A percentile compares a stretch with the other conserved stretches of the same genome.
These are phyloP conservation scores for Megalopta genalis DNA, from an alignment of 1,140 invertebrate species.

Conservation along the genomic window DNA sequence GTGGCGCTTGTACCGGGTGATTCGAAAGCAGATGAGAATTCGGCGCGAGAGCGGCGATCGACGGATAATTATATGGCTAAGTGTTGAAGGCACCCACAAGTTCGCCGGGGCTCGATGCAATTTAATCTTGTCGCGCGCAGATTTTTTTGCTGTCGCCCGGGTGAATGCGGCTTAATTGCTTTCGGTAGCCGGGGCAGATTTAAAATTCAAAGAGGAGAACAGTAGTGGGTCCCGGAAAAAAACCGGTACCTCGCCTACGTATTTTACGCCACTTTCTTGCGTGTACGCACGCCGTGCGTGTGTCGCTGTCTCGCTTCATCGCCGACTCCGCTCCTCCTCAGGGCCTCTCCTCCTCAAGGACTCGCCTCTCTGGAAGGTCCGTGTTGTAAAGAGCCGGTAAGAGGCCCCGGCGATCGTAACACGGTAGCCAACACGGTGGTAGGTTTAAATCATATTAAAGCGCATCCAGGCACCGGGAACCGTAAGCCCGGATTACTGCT, in stretches of 20 bases:
- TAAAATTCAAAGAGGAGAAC: slow-evolving; percentile 59
- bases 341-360: slow-evolving; percentile 52
- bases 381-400: slow-evolving; percentile 18
- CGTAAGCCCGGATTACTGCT: slow-evolving; percentile 60
- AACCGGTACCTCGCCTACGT: slow-evolving; percentile 60
- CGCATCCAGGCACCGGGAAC: slow-evolving; percentile 51
- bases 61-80: slow-evolving; percentile 14
- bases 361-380: slow-evolving; percentile 37
- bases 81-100: background rate
- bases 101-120: background rate
- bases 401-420: slow-evolving; percentile 52
- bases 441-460: slow-evolving; percentile 68
- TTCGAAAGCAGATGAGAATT: background rate
- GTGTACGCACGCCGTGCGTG: slow-evolving; percentile 49
- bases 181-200: slow-evolving; percentile 43
- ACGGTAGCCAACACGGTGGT: slow-evolving; percentile 62
- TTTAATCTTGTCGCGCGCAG: background rate
- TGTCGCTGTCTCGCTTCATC: slow-evolving; percentile 20
- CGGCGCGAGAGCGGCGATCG: too few relatives aligned
- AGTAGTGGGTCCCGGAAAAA: slow-evolving; percentile 40
- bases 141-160: background rate
- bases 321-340: background rate
- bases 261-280: slow-evolving; percentile 66
- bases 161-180: slow-evolving; percentile 41
- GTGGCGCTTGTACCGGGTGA: background rate